Evolutionary conservation across 1,140 invertebrate species (phyloP), one percentile per base, ranked within the genome.

Genomic region (Lamellibrachia luymesi): DNA sequence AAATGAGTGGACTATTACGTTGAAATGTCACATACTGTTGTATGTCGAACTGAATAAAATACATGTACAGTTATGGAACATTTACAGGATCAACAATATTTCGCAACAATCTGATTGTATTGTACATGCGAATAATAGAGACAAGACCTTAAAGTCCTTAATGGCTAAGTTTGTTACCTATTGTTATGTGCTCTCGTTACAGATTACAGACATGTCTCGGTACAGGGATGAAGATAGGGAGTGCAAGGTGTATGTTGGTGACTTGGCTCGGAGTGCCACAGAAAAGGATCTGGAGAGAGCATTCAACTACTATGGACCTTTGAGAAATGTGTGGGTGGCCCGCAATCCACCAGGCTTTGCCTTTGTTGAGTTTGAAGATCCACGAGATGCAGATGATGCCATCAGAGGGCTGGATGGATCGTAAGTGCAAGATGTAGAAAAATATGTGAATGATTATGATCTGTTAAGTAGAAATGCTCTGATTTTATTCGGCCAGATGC

Each of bases 311-410:
- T 99, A 99, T 96, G 99, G 99, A 5, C 98, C 98, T 51, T 96
- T 99, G 94, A 97, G 98, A 94, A 99, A 98, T 97, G 98, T 99
- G 50, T 99, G 98, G 98, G 98, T 99, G 4, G 98, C 98, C 1
- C 97, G 98, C 94, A 99, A 99, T 96, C 96, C 96, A n/a, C 95
- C 96, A 50, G 96, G 98, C 64, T 99, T 99, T 97, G 98, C 98
- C 25, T 99, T 99, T 97, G 98, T 99, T n/a, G 98, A 99, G 96
- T 99, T 98, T 97, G 98, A 99, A 96, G 98, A 99, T 96, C 97
- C 97, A 95, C 97, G 98, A 95, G 98, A 99, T 97, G 98, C 98
- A 17, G 98, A 98, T 96, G 98, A 99, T 97, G 98, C 98, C 22
- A 98, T 98, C 38, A 97, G 98, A 95, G 98, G 98, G 91, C 96